Base-by-base conservation (phyloP, 2,888 invertebrate genomes). In the Volucella inanis region DNA sequence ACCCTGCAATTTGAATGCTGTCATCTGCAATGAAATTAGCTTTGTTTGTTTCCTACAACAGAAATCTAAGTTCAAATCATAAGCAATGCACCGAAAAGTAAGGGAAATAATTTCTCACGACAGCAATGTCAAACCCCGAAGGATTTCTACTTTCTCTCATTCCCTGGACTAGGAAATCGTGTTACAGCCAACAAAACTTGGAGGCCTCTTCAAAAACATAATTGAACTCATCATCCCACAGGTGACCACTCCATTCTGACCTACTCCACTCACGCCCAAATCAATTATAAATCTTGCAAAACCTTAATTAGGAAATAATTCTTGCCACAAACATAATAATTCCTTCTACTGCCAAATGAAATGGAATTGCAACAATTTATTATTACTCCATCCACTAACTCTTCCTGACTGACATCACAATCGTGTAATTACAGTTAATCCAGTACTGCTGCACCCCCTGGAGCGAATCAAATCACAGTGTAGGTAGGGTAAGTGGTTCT, bases 221-320 rank as follows among this genome's bases (percentile, higher is more conserved):
- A 79, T 65, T 71, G 64, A 72, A 78, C 57, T 55, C 49, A 22
- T 49, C 45, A 43, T 2, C 4, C 52, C 22, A 12, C 9, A 55
- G 31, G 31, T 22, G 18, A 22, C 18, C 18, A 22, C 18, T 22
- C 18, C 18, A 22, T 22, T 22, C 18, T 22, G 18, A 22, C 2
- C 39, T 14, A 12, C 14, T 45, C 43, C 3, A 22, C 45, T 12
- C 8, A n/a, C 52, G 3, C 47, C 47, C 14, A 78, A 83, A 78
- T 83, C 78, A 78, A 83, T 83, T 78, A 78, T 83, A 65, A 83
- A 83, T 74, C 72, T 79, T 64, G 6, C 31, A 50, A 74, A 43
- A 49, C 61, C 71, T 11, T 78, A 83, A 83, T 83, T 83, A 74
- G 74, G 52, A 68, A 64, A 78, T 78, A 74, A 78, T 83, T 83